These are phyloP conservation scores for Athalia rosae DNA, from an alignment of 2,888 invertebrate genomes.

Conservation along the genomic window DNA sequence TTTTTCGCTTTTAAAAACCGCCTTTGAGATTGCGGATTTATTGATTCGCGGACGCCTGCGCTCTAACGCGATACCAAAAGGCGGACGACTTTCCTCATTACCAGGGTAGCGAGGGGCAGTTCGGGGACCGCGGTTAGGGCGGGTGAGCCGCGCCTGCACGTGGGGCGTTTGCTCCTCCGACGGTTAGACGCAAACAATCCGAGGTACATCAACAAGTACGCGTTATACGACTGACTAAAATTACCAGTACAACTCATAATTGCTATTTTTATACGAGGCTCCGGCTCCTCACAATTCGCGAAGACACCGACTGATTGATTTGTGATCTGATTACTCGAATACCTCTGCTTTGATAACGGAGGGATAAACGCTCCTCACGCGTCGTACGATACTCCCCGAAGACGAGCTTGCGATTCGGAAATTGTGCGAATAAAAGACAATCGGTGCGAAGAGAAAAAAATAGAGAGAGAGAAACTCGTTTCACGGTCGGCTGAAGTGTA, in stretches of 20 bases:
- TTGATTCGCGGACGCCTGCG: slow-evolving; percentile 41
- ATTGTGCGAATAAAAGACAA: too few relatives aligned
- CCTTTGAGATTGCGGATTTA: slow-evolving; percentile 33
- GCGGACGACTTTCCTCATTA: not conserved
- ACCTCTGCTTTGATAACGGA: not conserved
- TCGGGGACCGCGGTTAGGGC: slow-evolving; percentile 51
- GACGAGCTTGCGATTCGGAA: too few relatives aligned
- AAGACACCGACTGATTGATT: not conserved
- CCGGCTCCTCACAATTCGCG: slow-evolving; percentile 16
- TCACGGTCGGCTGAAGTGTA: too few relatives aligned
- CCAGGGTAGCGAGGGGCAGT: slow-evolving; percentile 48
- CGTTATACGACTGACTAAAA: not conserved
- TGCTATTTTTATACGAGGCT: slow-evolving; percentile 20
- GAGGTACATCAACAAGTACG: slow-evolving; percentile 39
- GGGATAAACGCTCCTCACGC: too few relatives aligned
- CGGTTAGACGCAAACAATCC: not conserved
- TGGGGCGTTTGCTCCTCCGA: slow-evolving; percentile 49
- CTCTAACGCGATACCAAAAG: not conserved
- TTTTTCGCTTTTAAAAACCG: not conserved
- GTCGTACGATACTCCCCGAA: too few relatives aligned
- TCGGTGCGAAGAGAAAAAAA: too few relatives aligned
- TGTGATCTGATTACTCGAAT: not conserved
- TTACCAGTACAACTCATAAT: not conserved
- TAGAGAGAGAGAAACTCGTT: too few relatives aligned
- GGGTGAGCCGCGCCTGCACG: slow-evolving; percentile 61